A percentile compares a stretch with the other conserved stretches of the same genome.
These are phyloP conservation scores for Thelaira solivaga DNA, from an alignment of 2,888 invertebrate species.

Conservation along the genomic window DNA sequence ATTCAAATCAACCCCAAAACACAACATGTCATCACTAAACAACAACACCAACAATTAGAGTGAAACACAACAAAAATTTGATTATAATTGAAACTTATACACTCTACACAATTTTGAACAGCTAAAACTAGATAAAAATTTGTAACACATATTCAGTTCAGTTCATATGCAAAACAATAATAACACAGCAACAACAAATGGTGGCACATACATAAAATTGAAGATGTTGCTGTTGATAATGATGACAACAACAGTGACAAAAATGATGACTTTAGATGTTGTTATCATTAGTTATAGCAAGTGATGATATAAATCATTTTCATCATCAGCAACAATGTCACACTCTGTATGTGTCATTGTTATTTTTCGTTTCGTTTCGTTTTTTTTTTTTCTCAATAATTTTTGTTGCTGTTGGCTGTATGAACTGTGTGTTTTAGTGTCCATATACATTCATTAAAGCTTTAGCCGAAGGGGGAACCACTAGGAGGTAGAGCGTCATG, in stretches of 20 bases:
- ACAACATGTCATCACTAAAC: slow-evolving; percentile 46
- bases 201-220: not conserved
- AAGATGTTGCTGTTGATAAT: not conserved
- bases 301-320: slow-evolving; percentile 75
- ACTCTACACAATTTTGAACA: slow-evolving; percentile 21
- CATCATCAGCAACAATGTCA: slow-evolving; percentile 38
- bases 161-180: slow-evolving; percentile 25
- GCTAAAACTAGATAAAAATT: not conserved
- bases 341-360: not conserved
- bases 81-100: slow-evolving; percentile 45
- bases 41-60: not conserved
- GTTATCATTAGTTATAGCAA: slow-evolving; percentile 65
- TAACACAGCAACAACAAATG: not conserved
- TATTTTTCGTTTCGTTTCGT: not conserved
- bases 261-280: slow-evolving; percentile 40
- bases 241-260: slow-evolving; percentile 13
- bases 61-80: slow-evolving; percentile 37
- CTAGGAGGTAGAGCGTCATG: not conserved
- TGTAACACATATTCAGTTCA: too few species aligned
- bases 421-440: not conserved
- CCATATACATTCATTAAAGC: not conserved
- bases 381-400: too few species aligned
- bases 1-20: slow-evolving; percentile 50
- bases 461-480: not conserved
- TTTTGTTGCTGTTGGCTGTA: not conserved